A percentile compares a stretch with the other conserved stretches of the same genome.
Conservation (phyloP, 1,140 invertebrate species). For the Contarinia nasturtii region DNA sequence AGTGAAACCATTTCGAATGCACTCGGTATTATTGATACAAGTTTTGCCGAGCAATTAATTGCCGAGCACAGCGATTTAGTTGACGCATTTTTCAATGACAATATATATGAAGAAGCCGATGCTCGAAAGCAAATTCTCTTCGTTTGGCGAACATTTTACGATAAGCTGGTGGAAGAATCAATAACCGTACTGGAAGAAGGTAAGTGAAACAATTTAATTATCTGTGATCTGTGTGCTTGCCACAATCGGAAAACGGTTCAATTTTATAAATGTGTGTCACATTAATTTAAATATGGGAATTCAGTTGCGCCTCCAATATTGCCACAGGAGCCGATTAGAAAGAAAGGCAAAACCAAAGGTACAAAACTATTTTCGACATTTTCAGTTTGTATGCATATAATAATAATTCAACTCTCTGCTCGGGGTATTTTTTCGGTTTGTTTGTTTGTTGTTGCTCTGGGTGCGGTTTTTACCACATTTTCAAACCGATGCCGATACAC, state of each 20-base stretch:
- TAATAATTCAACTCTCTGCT: too few species aligned
- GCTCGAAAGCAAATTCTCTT: constrained; percentile 27
- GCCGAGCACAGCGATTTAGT: constrained; percentile 7
- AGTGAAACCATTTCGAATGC: constrained; percentile 12
- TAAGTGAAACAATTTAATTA: constrained; percentile 8
- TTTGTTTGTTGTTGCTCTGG: too few species aligned
- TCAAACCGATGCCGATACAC: too few species aligned
- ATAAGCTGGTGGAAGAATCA: constrained; percentile 31
- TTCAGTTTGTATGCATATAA: neutral
- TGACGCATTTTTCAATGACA: constrained; percentile 18
- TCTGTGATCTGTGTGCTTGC: neutral
- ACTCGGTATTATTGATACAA: constrained; percentile 18
- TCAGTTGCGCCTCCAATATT: constrained; percentile 7
- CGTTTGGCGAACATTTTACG: constrained; percentile 32
- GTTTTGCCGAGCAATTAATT: constrained; percentile 14
- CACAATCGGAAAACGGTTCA: neutral
- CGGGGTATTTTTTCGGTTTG: too few species aligned
- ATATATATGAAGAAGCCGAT: constrained; percentile 22
- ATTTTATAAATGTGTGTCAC: too few species aligned
- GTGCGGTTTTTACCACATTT: too few species aligned
- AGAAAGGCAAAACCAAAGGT: constrained; percentile 10
- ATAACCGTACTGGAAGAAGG: constrained; percentile 33
- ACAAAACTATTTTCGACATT: constrained; percentile 3
- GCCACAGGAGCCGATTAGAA: constrained; percentile 10
- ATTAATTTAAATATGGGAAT: neutral